Evolutionary conservation across 2,888 invertebrate species (phyloP), one percentile per base, ranked within the genome.

Genomic region (Rhodophaea formosa): DNA sequence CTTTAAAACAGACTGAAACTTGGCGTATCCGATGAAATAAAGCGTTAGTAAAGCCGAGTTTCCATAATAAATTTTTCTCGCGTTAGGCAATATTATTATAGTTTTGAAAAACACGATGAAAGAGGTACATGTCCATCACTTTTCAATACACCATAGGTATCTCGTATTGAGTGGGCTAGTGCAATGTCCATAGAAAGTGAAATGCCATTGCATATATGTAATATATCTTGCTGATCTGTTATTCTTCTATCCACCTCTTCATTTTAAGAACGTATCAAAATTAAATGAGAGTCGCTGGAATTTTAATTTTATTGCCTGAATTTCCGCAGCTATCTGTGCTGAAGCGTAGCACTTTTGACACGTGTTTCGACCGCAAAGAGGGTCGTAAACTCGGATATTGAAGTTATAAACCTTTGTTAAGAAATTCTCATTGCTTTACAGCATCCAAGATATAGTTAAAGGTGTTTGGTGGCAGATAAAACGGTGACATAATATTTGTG

Each of bases 341-440:
- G 16, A 30, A 17, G 10, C 12, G 15, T 15, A 15, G 32, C 72
- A 80, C 74, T 77, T 82, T 79, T 80, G 80, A 84, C 84, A 82
- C 79, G 79, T 80, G 77, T 75, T 78, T 63, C 75, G 70, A 68
- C 77, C 79, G 78, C 83, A 75, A 77, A 79, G 75, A 71, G 71
- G 69, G 73, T 84, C 84, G 79, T 88, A 87, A 88, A 86, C 69
- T 79, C 72, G 70, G 79, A 82, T 86, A 88, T 86, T 86, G 82
- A 75, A 80, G 81, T 69, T 70, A 79, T 88, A 87, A 87, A 88
- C 82, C 80, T 79, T 81, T 83, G 82, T 84, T 77, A 78, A 80
- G 79, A 83, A 86, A 84, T 84, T 80, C 84, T 78, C 79, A 80
- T 82, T 76, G 78, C 78, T 69, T 71, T 75, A 78, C 77, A 80